Evolutionary conservation across 2,888 invertebrate species (phyloP), one percentile per base, ranked within the genome.

Genomic region (Ceramica pisi): DNA sequence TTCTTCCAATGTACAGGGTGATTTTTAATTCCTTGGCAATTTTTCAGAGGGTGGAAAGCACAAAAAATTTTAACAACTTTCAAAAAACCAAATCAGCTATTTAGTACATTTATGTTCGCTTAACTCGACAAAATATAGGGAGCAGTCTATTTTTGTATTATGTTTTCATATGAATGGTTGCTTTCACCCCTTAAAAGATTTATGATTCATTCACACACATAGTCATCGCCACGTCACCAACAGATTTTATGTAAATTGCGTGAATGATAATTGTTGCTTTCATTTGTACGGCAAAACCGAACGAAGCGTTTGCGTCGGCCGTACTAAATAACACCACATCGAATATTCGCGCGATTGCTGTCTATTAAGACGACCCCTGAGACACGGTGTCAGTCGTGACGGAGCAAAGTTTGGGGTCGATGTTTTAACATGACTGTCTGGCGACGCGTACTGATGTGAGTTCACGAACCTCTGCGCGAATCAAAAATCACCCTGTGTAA

Each of bases 1-100:
- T 61, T 56, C 9, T 50, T 19, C 78, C 10, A 6, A 44, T 38
- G 4, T 21, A 57, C 57, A 57, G 57, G 57, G 0, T 57, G 57
- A 57, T 35, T 38, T 38, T 38, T 21, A 21, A 21, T 8, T 57
- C 38, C 8, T 38, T 57, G 14, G 38, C 14, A 21, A 38, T n/a
- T 38, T 38, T n/a, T 38, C 35, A 56, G 35, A 8, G 19, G 8
- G n/a, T n/a, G 19, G 16, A 31, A 12, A 1, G n/a, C 19, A 12
- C 56, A 12, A n/a, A 1, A n/a, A n/a, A n/a, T 35, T 19, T 7
- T 12, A 38, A 38, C 14, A 38, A 35, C 1, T 56, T 35, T 31
- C 19, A 53, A 5, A 10, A 16, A 55, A 55, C 19, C 9, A 16
- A 7, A 26, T 53, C 4, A 53, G 16, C 53, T 53, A 0, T 31